Conservation (phyloP, 1,140 invertebrate species). For the Lamellibrachia luymesi region DNA sequence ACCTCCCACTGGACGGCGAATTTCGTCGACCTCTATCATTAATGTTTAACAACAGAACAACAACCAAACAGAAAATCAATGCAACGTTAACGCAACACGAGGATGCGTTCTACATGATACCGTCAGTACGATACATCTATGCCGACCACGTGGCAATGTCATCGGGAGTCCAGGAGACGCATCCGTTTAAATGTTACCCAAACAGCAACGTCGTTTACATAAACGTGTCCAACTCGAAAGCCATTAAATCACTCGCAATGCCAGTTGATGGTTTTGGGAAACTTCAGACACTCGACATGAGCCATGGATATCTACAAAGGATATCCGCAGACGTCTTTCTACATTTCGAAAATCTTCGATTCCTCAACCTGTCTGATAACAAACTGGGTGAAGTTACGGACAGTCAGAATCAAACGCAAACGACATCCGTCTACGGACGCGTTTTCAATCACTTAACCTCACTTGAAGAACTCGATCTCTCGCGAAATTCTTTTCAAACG, state of each 20-base stretch:
- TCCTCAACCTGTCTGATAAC: neutral
- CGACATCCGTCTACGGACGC: neutral
- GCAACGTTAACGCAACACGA: neutral
- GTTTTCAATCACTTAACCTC: neutral
- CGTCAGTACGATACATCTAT: neutral
- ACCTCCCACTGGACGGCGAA: neutral
- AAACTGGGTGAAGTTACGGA: neutral
- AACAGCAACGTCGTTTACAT: neutral
- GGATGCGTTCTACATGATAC: neutral
- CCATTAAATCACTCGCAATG: neutral
- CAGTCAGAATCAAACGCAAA: neutral
- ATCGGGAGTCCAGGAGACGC: neutral
- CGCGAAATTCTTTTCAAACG: neutral
- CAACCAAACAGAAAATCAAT: neutral
- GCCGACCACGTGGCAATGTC: neutral
- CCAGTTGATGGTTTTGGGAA: neutral
- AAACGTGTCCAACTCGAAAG: neutral
- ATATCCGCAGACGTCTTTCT: neutral
- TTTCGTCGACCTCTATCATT: neutral
- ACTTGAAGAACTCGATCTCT: neutral
- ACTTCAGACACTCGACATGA: neutral
- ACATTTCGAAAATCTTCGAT: neutral
- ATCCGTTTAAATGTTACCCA: neutral
- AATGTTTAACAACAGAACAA: neutral
- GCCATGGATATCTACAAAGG: neutral